Conservation (phyloP, 1,140 invertebrate species). For the Phymastichus coffea region DNA sequence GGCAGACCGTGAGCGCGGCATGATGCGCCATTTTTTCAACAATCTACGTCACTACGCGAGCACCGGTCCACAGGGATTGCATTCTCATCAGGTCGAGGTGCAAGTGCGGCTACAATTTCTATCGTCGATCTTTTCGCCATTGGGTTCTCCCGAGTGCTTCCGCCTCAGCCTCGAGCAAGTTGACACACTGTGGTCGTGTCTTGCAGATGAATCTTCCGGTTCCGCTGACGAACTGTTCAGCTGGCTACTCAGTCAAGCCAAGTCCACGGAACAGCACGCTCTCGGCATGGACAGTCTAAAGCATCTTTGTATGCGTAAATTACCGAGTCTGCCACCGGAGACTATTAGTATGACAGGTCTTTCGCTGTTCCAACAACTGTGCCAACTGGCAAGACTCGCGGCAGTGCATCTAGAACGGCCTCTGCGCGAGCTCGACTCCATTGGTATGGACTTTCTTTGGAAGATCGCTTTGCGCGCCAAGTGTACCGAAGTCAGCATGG, state of each 20-base stretch:
- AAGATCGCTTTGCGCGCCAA: constrained; percentile 85
- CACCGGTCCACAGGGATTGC: constrained; percentile 57
- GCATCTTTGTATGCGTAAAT: constrained; percentile 85
- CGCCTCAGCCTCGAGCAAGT: constrained; percentile 86
- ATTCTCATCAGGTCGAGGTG: constrained; percentile 86
- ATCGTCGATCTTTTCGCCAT: constrained; percentile 86
- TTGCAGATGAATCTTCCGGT: constrained; percentile 79
- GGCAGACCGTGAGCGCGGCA: constrained; percentile 85
- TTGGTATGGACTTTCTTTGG: constrained; percentile 92
- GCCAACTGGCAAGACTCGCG: constrained; percentile 77
- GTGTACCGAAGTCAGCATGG: constrained; percentile 90
- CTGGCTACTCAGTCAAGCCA: constrained; percentile 88
- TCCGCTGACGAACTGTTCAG: constrained; percentile 84
- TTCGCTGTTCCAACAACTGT: constrained; percentile 87
- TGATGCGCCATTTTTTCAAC: constrained; percentile 92
- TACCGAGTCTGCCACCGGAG: constrained; percentile 84
- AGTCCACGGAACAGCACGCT: constrained; percentile 87
- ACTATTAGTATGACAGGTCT: constrained; percentile 89
- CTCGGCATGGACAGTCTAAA: constrained; percentile 81
- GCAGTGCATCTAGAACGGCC: constrained; percentile 61
- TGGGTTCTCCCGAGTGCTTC: constrained; percentile 86
- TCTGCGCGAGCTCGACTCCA: constrained; percentile 53
- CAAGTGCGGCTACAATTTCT: constrained; percentile 89
- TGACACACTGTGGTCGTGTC: constrained; percentile 86
- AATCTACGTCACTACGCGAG: constrained; percentile 71